phyloP scores from a whole-genome alignment of 2,888 invertebrate species.

The Sarcophaga carnaria region DNA sequence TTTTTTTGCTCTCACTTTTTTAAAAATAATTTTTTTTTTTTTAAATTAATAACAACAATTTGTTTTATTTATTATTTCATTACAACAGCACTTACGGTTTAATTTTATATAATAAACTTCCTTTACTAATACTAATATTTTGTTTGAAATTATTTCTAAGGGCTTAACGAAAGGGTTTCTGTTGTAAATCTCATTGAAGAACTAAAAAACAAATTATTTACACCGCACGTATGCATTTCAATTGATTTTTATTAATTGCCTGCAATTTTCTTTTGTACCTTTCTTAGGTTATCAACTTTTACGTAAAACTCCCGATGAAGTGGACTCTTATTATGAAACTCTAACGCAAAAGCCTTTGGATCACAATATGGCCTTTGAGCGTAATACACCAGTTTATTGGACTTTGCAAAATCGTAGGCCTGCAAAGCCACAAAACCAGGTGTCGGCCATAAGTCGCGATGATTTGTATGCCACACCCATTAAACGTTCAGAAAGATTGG shows the following conservation, averaged over 20 bases:
- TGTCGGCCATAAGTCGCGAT: constrained; percentile 76
- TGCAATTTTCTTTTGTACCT: background rate
- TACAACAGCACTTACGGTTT: background rate
- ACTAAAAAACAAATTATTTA: background rate
- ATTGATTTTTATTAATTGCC: background rate
- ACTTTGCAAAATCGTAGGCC: constrained; percentile 83
- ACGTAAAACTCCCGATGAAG: constrained; percentile 79
- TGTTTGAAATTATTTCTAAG: background rate
- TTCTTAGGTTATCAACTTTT: constrained; percentile 86
- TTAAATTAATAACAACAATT: background rate
- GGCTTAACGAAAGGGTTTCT: constrained; percentile 18
- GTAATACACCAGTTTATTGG: constrained; percentile 84
- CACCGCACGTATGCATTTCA: background rate
- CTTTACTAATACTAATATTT: constrained; percentile 2
- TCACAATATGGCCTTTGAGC: constrained; percentile 74
- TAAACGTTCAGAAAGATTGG: constrained; percentile 78
- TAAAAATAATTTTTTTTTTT: too few species aligned
- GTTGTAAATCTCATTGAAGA: constrained; percentile 28
- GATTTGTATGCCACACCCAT: constrained; percentile 81
- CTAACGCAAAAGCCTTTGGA: constrained; percentile 67
- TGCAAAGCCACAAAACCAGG: constrained; percentile 71
- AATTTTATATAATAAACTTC: background rate
- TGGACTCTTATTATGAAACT: constrained; percentile 72
- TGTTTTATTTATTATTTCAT: background rate
- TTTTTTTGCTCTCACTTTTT: too few species aligned